A percentile compares a stretch with the other conserved stretches of the same genome.
phyloP scores from a whole-genome alignment of 2,888 invertebrate genomes.

The Oasisia sp. region DNA sequence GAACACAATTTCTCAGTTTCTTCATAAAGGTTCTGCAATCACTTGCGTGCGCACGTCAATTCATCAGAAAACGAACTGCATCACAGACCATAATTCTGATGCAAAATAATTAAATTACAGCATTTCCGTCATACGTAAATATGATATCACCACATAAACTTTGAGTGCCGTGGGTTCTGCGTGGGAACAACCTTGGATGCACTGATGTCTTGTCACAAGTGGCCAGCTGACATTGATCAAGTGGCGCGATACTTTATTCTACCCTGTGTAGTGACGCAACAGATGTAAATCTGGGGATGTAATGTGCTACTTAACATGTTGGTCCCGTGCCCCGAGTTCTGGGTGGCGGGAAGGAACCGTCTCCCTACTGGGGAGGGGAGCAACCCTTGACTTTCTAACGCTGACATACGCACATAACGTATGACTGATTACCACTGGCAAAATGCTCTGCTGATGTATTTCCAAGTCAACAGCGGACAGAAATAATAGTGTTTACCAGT shows the following conservation, averaged over 20 bases:
- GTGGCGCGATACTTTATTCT: not conserved
- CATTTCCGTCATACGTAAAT: constrained; percentile 2
- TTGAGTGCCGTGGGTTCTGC: not conserved
- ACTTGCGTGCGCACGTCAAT: not conserved
- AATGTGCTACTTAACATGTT: constrained; percentile 10
- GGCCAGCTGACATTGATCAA: not conserved
- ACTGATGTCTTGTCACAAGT: not conserved
- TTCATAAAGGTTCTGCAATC: not conserved
- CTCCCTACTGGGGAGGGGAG: not conserved
- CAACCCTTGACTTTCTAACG: not conserved
- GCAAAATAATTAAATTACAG: not conserved
- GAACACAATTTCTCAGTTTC: not conserved
- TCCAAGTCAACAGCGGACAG: not conserved
- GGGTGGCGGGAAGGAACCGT: not conserved
- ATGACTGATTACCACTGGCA: not conserved
- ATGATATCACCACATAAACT: not conserved
- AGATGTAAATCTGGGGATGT: not conserved
- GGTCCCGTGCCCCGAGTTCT: not conserved
- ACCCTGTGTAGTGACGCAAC: not conserved
- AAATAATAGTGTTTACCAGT: not conserved
- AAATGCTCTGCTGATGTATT: not conserved
- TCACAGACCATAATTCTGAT: not conserved
- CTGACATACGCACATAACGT: not conserved
- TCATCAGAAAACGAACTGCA: not conserved
- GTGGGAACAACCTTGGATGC: not conserved